Evolutionary conservation across 2,888 invertebrate species (phyloP), one percentile per base, ranked within the genome.

Genomic region (Stenichneumon culpator): DNA sequence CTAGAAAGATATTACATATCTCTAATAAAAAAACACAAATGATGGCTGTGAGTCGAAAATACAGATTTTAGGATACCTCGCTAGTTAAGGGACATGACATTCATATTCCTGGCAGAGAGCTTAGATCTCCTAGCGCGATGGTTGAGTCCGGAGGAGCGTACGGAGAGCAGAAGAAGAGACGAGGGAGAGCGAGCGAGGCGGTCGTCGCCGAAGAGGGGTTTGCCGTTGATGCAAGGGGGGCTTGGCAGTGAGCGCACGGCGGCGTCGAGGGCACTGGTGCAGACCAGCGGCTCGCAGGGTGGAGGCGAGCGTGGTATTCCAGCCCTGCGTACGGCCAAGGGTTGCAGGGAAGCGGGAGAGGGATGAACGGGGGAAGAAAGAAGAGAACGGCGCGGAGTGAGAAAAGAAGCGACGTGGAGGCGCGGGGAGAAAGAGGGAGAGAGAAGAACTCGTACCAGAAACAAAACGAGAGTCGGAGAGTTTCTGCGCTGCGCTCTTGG

Each of bases 91-190:
- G 81, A 87, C 86, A 89, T 88, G 91, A 92, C 92, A 93, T 93
- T 93, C 93, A 93, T 93, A 93, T 93, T 93, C 93, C 90, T 91
- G 92, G 92, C 93, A 92, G 89, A 28, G 28, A 16, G 28, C 32
- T 87, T 83, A 89, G 89, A 90, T 79, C 32, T 44, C 28, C 52
- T 65, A 79, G 79, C 82, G 22, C 54, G 75, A 69, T 78, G 67
- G 28, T 63, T 44, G 36, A 32, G 28, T 28, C 63, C 63, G 32
- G 14, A 68, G 78, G 52, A 65, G 25, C 72, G 60, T n/a, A 65
- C 81, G 84, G 86, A 69, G 84, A 86, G 79, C 84, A 69, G 83
- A 87, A 79, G 81, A 73, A 81, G 77, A 83, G 80, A 69, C 44
- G 73, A 25, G 25, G 57, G 11, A 44, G 63, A 28, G 60, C 16